These are phyloP conservation scores for Desmophyllum pertusum DNA, from an alignment of 92 coral and sea anemone species.

Conservation along the genomic window DNA sequence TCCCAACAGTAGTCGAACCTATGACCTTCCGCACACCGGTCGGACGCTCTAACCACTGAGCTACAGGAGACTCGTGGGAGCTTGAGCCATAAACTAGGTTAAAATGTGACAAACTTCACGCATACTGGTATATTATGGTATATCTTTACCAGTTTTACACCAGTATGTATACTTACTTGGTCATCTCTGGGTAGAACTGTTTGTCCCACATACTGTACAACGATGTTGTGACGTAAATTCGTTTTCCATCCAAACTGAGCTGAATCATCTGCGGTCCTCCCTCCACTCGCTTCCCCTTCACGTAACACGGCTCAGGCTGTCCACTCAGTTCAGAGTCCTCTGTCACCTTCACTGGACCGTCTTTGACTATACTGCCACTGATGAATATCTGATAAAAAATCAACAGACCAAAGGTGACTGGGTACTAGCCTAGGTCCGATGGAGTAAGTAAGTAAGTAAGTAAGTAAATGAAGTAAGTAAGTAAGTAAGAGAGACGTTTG, in stretches of 20 bases:
- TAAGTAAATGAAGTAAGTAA: too few relatives aligned
- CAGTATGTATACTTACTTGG: conserved; percentile 57
- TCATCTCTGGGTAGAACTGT: conserved; percentile 88
- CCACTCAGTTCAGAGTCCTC: conserved; percentile 80
- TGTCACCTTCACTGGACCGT: conserved; percentile 80
- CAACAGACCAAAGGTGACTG: neutral
- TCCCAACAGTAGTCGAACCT: too few relatives aligned
- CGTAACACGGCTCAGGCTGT: conserved; percentile 82
- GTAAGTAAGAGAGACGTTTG: too few relatives aligned
- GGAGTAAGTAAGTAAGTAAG: too few relatives aligned
- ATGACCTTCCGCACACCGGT: too few relatives aligned
- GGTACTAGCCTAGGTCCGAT: neutral
- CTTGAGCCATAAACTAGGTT: too few relatives aligned
- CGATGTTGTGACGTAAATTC: conserved; percentile 88
- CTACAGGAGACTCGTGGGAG: too few relatives aligned
- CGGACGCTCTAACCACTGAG: too few relatives aligned
- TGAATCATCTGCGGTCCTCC: conserved; percentile 99
- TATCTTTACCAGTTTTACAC: too few relatives aligned
- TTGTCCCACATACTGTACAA: conserved; percentile 96
- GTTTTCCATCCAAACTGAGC: conserved; percentile 92
- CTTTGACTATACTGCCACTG: conserved; percentile 85
- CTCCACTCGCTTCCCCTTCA: conserved; percentile 90
- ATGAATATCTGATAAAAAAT: conserved; percentile 67
- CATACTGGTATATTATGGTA: too few relatives aligned
- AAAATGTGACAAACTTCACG: too few relatives aligned